Percentiles rank a stretch among this genome's conserved stretches.
Evolutionary conservation across 2,797 vertebrate genomes (phyloP).

Genomic region (Lemur catta): DNA sequence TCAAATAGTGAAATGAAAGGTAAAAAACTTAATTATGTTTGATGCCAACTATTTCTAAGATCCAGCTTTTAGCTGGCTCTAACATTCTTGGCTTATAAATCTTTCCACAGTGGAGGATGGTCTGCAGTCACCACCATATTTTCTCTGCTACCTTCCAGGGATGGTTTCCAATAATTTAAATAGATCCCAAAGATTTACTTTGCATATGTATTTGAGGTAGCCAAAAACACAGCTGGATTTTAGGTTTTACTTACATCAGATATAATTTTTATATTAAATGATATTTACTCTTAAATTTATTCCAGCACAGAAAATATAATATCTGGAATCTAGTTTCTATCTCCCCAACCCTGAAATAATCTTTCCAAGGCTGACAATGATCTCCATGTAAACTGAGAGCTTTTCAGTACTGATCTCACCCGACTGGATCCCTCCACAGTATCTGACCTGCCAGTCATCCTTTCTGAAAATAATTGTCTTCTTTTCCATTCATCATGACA

Average conservation of each 20-base stretch:
- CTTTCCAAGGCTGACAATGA: neutral
- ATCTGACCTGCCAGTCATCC: neutral
- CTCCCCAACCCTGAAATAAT: neutral
- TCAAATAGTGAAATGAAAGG: neutral
- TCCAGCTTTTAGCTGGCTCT: neutral
- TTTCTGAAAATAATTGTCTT: neutral
- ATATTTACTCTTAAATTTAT: neutral
- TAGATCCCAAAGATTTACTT: neutral
- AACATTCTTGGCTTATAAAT: neutral
- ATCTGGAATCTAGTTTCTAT: neutral
- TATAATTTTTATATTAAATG: neutral
- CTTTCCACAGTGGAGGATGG: neutral
- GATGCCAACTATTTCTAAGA: neutral
- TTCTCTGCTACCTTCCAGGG: neutral
- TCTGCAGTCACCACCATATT: neutral
- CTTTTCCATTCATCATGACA: neutral
- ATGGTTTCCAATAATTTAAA: neutral
- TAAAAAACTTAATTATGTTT: neutral
- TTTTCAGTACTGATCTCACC: neutral
- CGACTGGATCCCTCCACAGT: neutral
- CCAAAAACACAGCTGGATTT: neutral
- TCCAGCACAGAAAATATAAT: neutral
- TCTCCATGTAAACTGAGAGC: neutral
- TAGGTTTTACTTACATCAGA: neutral
- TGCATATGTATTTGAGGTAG: neutral